Percentiles rank a stretch among this genome's conserved stretches.
These are phyloP conservation scores for Xenentodon cancila DNA, from an alignment of 2,797 vertebrate species.

Conservation along the genomic window DNA sequence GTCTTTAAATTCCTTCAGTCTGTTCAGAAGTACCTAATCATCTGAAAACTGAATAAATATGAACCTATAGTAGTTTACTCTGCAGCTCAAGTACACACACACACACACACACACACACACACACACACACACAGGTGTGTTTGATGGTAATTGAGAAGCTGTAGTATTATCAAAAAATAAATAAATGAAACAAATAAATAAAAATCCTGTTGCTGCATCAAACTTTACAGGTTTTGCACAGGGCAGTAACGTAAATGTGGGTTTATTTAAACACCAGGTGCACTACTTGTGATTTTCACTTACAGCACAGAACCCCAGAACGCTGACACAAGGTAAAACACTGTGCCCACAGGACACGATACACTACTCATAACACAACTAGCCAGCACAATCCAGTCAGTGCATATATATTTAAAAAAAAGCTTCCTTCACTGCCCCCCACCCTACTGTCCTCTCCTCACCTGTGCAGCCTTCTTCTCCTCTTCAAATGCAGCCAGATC, in stretches of 20 bases:
- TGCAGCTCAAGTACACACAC: too few relatives aligned
- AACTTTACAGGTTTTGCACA: constrained; percentile 10
- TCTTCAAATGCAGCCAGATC: constrained; percentile 94
- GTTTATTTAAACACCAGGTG: constrained; percentile 47
- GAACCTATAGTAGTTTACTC: too few relatives aligned
- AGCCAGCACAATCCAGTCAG: too few relatives aligned
- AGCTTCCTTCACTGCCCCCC: background rate
- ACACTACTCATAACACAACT: background rate
- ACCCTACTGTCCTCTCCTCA: constrained; percentile 48
- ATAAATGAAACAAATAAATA: background rate
- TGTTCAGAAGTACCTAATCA: too few relatives aligned
- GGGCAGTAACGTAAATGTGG: constrained; percentile 28
- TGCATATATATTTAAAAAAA: background rate
- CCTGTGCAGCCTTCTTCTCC: constrained; percentile 95
- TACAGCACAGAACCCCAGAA: constrained; percentile 37
- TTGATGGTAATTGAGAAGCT: too few relatives aligned
- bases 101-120: too few relatives aligned
- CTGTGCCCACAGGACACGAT: background rate
- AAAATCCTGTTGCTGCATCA: constrained; percentile 19
- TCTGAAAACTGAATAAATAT: too few relatives aligned
- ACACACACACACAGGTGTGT: too few relatives aligned
- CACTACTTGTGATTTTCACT: constrained; percentile 29
- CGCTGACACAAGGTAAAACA: constrained; percentile 36
- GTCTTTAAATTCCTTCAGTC: too few relatives aligned
- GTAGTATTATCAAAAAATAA: background rate